Conservation (phyloP, 2,888 invertebrate species). For the Ptycholaimellus sp. region DNA sequence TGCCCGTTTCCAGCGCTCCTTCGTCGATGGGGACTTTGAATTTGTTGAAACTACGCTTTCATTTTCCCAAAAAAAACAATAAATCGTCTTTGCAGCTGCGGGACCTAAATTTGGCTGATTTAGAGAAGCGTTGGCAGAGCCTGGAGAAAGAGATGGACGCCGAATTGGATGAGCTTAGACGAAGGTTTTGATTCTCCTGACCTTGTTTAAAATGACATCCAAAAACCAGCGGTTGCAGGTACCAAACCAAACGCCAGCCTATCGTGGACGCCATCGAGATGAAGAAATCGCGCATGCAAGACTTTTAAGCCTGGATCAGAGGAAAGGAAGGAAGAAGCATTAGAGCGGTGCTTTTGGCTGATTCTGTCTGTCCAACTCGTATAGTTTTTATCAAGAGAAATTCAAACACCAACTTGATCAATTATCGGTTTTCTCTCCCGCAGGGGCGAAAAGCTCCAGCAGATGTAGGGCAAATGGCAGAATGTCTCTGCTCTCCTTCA, state of each 20-base stretch:
- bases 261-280: conserved; percentile 94
- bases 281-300: conserved; percentile 83
- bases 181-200: conserved; percentile 82
- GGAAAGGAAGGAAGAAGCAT: too few species aligned
- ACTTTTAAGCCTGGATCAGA: conserved; percentile 40
- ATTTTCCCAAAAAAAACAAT: conserved; percentile 4
- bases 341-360: too few species aligned
- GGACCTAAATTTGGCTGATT: conserved; percentile 65
- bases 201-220: too few species aligned
- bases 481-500: too few species aligned
- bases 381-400: too few species aligned
- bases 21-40: conserved; percentile 64
- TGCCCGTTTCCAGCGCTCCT: conserved; percentile 37
- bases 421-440: too few species aligned
- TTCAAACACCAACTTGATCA: too few species aligned
- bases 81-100: conserved; percentile 49
- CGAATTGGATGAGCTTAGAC: conserved; percentile 77
- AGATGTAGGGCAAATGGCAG: too few species aligned
- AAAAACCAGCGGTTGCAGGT: too few species aligned
- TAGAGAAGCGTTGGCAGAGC: conserved; percentile 64
- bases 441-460: too few species aligned
- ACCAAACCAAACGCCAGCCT: conserved; percentile 76
- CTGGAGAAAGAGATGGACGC: conserved; percentile 94
- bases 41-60: conserved; percentile 41
- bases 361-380: too few species aligned